Evolutionary conservation across 2,797 vertebrate genomes (phyloP), one percentile per base, ranked within the genome.

Genomic region (Hemibagrus guttatus): DNA sequence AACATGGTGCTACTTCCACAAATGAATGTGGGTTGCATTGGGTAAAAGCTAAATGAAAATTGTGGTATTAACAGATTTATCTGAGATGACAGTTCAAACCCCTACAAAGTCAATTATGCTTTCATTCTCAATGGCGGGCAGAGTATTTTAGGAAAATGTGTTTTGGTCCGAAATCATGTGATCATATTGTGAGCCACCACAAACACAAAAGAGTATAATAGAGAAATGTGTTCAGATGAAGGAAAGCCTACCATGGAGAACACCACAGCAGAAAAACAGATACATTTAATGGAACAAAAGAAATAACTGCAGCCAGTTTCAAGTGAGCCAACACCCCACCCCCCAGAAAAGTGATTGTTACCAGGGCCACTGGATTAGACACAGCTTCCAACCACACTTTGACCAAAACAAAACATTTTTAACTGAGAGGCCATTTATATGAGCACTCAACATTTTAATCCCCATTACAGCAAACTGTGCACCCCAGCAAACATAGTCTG

Each of bases 301-400:
- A 91, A 94, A 92, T 92, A 92, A 93, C 91, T 87, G 86, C 88
- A 93, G 94, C 92, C 92, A 94, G 93, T 91, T 91, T 86, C 91
- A 89, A 89, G 92, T 91, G 90, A 92, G 49, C 71, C 76, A 84
- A 78, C n/a, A 66, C 46, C 12, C 58, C 78, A 11, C 31, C 91
- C 90, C 91, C 89, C 84, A 91, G 92, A 92, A 93, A 93, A 94
- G 93, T 92, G 93, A 95, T 95, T 94, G 93, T 92, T 95, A 93
- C 93, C 95, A 95, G 94, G 94, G 93, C 92, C 92, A 93, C 90
- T 91, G 93, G 93, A 95, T 95, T 94, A 95, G 94, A 94, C 92
- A 92, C 90, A 93, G 86, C 90, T 92, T 92, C 92, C 93, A 94
- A 93, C 92, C 93, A 92, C 94, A 94, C 91, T 86, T 71, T 89